Evolutionary conservation across 1,140 invertebrate genomes (phyloP), one percentile per base, ranked within the genome.

Genomic region (Atta cephalotes): DNA sequence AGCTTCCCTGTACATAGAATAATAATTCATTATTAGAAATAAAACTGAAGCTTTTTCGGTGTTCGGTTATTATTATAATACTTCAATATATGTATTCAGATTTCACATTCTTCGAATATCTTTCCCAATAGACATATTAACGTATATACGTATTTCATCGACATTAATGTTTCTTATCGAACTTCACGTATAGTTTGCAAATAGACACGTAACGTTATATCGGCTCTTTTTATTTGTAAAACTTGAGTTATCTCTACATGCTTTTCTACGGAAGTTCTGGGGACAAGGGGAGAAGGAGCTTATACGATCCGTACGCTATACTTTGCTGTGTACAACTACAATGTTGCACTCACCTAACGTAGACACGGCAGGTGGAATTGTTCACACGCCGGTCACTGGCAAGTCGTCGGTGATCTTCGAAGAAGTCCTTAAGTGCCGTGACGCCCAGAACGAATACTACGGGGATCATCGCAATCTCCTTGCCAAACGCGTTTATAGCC

Each of bases 391-490:
- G 98, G 95, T 99, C 99, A 68, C 98, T 98, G 9, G 96, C 96
- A 89, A 98, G 97, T 92, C 99, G 96, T 72, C 98, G 96, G 63
- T 98, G 97, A 95, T 99, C 99, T 95, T 99, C 99, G 95, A 98
- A 99, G 72, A 98, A 96, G 96, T 99, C 99, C 95, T 99, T 99
- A 53, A 99, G 96, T 2, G 98, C 98, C 0, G 99, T 99, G n/a
- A 99, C 98, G 85, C 97, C 97, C 6, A 99, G 96, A 89, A 99
- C 99, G 96, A 99, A 99, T 91, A 98, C 94, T 72, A 99, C 98
- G 1, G 98, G 98, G 89, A 99, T 96, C 97, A 99, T 98, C 0
- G 99, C 98, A 84, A 99, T 97, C 96, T 99, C 99, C 95, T 99
- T 99, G 85, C 98, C 98, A 95, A 99, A 99, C 0, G 99, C 99